Evolutionary conservation across 2,113 vertebrate species (phyloP), one percentile per base, ranked within the genome.

Genomic region (Gila orcuttii): DNA sequence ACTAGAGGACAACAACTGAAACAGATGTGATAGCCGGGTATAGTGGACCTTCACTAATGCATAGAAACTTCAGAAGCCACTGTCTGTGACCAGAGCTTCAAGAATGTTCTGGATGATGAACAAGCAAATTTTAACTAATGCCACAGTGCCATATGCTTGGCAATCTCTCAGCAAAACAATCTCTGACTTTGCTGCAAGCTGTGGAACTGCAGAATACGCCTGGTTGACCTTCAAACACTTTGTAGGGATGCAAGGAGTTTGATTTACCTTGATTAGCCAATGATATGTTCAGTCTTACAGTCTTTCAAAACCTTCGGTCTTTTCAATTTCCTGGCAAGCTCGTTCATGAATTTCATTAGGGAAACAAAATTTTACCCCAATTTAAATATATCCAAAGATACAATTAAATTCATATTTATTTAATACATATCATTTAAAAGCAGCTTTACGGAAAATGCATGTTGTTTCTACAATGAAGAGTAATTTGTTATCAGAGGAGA

Each of bases 81-180:
- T 83, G 66, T 80, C 81, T 79, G 47, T 80, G 75, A 88, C 68
- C 79, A 64, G 33, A 84, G 71, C 42, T 36, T 88, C 60, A 86
- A 28, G 62, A 84, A 84, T 42, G 25, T 84, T 71, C 76, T 79
- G 36, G 62, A 12, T 88, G 87, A 88, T 76, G 79, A 88, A 80
- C 25, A 33, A 79, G 81, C 60, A 80, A 69, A 68, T 86, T 84
- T 88, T 88, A 84, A 86, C 80, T 84, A 86, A 80, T 84, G 81
- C 55, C 73, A 86, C 73, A 19, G 39, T 80, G 33, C 68, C 85
- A 77, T 84, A 88, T 88, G 85, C 68, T 84, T 68, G 60, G 52
- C 33, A 28, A 57, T 76, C 76, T 50, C 68, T 84, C 69, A 47
- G 42, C 28, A 66, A 80, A 66, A 75, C 60, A 64, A 25, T 31